phyloP scores from a whole-genome alignment of 2,888 invertebrate species.

The Pandemis heparana region DNA sequence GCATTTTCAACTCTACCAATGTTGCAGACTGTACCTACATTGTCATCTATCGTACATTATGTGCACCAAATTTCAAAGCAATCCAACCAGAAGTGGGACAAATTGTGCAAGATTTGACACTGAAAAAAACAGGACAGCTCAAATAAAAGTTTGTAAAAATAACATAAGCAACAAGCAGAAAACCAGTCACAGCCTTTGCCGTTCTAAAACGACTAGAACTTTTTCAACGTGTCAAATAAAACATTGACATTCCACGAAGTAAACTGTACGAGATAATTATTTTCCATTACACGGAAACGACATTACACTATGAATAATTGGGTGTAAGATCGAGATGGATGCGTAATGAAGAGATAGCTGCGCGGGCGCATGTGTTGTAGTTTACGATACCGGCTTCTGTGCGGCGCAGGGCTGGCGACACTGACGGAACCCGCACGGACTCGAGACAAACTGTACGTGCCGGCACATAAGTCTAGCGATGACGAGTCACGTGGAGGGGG shows the following conservation, averaged over 20 bases:
- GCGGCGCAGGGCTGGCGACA: constrained; percentile 24
- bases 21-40: no score
- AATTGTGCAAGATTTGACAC: no score
- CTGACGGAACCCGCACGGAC: not conserved
- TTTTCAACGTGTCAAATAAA: constrained; percentile 1
- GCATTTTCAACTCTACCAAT: no score
- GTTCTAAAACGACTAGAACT: not conserved
- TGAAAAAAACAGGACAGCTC: no score
- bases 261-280: constrained; percentile 28
- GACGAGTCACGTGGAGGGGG: no score
- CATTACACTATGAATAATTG: constrained; percentile 34
- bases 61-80: no score
- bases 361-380: constrained; percentile 33
- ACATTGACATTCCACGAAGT: constrained; percentile 8
- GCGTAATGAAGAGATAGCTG: constrained; percentile 40
- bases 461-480: no score
- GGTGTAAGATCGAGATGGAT: constrained; percentile 28
- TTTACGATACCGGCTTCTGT: constrained; percentile 46
- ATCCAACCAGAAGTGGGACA: no score
- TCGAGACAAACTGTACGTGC: no score
- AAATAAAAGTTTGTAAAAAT: no score
- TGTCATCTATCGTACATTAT: no score
- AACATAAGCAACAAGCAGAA: no score
- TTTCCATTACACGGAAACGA: constrained; percentile 34
- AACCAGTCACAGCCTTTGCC: not conserved